phyloP scores from a whole-genome alignment of 2,797 vertebrate species.

The Molossus molossus region DNA sequence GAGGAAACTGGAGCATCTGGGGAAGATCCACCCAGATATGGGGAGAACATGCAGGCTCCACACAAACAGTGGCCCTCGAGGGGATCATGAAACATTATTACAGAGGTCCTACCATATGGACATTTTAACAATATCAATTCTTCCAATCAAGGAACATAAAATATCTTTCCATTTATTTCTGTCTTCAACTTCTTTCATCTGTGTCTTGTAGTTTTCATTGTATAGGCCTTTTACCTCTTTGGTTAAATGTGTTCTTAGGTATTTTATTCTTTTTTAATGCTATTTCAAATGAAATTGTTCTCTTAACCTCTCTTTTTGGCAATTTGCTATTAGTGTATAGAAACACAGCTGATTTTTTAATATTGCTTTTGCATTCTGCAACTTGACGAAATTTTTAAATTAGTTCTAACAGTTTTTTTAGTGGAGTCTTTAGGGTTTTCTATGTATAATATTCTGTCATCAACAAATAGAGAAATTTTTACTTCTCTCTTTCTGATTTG shows the following conservation, averaged over 20 bases:
- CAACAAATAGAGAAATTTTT: not conserved
- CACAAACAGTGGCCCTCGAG: not conserved
- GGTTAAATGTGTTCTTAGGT: not conserved
- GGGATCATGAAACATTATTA: not conserved
- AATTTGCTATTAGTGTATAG: not conserved
- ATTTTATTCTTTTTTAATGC: constrained; percentile 36
- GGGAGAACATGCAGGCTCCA: not conserved
- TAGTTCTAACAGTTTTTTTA: not conserved
- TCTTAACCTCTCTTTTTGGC: not conserved
- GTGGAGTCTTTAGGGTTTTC: not conserved
- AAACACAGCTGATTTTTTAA: not conserved
- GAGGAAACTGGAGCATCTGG: not conserved
- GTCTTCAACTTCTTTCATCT: not conserved
- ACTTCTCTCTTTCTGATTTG: not conserved
- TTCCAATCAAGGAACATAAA: not conserved
- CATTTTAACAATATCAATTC: not conserved
- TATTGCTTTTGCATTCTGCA: not conserved
- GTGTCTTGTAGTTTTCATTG: not conserved
- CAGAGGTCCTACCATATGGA: too few species aligned
- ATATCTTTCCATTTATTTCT: not conserved
- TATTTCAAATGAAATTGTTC: not conserved
- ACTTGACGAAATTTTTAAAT: not conserved
- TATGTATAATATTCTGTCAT: too few species aligned
- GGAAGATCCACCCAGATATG: not conserved
- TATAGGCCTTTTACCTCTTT: not conserved